A percentile compares a stretch with the other conserved stretches of the same genome.
These are phyloP conservation scores for Aptenodytes forsteri DNA, from an alignment of 2,113 vertebrate species.

Conservation along the genomic window DNA sequence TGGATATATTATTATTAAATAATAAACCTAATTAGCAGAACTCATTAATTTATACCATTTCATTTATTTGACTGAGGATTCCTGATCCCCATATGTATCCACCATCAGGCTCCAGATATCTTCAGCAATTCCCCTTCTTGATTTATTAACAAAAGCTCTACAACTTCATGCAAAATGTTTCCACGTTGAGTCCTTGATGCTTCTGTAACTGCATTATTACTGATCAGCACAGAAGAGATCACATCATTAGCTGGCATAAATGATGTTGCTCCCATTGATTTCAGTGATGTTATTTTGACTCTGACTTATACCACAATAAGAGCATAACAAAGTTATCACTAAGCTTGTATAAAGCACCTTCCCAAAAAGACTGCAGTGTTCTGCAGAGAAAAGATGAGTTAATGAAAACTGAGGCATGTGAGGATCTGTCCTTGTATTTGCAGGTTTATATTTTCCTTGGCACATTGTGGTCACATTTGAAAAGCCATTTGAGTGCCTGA, in stretches of 20 bases:
- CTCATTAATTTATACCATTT: neutral
- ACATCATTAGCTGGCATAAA: neutral
- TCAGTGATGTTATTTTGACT: neutral
- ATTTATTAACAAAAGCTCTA: neutral
- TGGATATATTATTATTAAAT: neutral
- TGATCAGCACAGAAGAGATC: neutral
- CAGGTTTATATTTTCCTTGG: neutral
- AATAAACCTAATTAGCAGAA: neutral
- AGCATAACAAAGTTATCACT: neutral
- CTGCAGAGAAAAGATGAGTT: neutral
- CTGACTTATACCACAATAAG: neutral
- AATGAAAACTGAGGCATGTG: neutral
- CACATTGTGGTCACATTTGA: neutral
- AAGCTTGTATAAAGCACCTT: neutral
- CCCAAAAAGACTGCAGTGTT: neutral
- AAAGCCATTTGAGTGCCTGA: neutral
- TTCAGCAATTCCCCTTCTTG: neutral
- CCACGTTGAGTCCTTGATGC: neutral
- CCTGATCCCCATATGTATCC: neutral
- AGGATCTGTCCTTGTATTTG: neutral
- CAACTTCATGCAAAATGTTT: neutral
- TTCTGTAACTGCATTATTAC: neutral
- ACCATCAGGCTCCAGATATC: neutral
- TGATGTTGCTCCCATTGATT: neutral
- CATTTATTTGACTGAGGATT: neutral